Evolutionary conservation across 1,140 invertebrate genomes (phyloP), one percentile per base, ranked within the genome.

Genomic region (Rhizoglyphus robini): DNA sequence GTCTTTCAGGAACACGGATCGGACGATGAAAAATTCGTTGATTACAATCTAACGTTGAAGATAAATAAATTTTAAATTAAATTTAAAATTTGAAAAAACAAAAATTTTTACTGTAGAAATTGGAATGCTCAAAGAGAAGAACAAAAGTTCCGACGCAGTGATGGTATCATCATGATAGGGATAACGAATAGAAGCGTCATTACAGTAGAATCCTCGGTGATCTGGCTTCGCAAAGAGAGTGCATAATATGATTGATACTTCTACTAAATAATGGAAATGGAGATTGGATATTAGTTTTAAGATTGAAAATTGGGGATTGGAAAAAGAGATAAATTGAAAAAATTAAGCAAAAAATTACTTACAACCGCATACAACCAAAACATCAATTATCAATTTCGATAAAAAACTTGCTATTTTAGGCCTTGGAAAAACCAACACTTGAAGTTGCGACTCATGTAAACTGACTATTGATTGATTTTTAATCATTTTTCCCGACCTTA

Each of bases 201-300:
- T 85, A 78, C 94, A 97, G 77, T 89, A 96, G 78, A 96, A 96
- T 23, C 94, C 94, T 66, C 93, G 80, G 69, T 90, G 79, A 75
- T 85, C 92, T 0, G 93, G 88, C 51, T 81, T 75, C 13, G 84
- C 87, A 76, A 82, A 83, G 11, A 2, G 13, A 27, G 3, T n/a
- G 2, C 31, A 13, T 15, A 60, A 27, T n/a, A 60, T 1, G 3
- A 60, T 60, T 8, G n/a, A n/a, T 27, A 34, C 11, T 18, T 2
- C 2, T n/a, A 60, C 58, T 60, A 27, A 23, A 4, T n/a, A n/a
- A n/a, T n/a, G n/a, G 29, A 27, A 13, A 51, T n/a, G n/a, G n/a
- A n/a, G n/a, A n/a, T n/a, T n/a, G n/a, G n/a, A n/a, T n/a, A n/a
- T n/a, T n/a, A n/a, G n/a, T n/a, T n/a, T n/a, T n/a, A n/a, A n/a